Evolutionary conservation across 1,140 invertebrate species (phyloP), one percentile per base, ranked within the genome.

Genomic region (Camponotus floridanus): DNA sequence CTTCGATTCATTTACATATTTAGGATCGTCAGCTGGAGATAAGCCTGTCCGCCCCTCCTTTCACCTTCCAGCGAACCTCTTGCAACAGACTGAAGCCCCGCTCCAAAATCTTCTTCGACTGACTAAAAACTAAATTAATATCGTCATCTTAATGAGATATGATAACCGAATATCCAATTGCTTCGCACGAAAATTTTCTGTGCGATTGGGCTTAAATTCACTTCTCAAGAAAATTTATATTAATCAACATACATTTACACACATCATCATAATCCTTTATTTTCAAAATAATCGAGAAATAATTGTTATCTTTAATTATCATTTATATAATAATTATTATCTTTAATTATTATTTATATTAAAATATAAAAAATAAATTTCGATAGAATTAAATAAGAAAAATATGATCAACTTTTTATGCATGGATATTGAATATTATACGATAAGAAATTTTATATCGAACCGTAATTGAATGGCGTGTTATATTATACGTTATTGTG

Each of bases 1-100:
- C 91, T 93, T 92, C 91, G 87, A 93, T 93, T 93, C 92, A 93
- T 93, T 93, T 93, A 92, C 93, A 93, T 93, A 93, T 93, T 93
- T 93, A 92, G 92, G 78, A 93, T 91, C 89, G 86, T 51, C 55
- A 61, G 51, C 59, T 51, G 61, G 65, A 83, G 84, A 87, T 80
- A 87, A 78, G 85, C 65, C 76, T 88, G 57, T 62, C 39, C 42
- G 55, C 62, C 73, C 83, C 68, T 76, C 89, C 89, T 91, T 90
- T 92, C 91, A 88, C 88, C 73, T 85, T 80, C 67, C 67, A 59
- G 36, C 39, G 68, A 33, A 92, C 89, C 92, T 93, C 90, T 78
- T 91, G 51, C 55, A 8, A 11, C 36, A 2, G 15, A 64, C 85
- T 93, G 87, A 26, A 15, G 55, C 7, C 93, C 91, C 76, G 86